Evolutionary conservation across 2,113 vertebrate species (phyloP), one percentile per base, ranked within the genome.

Genomic region (Pavo muticus): DNA sequence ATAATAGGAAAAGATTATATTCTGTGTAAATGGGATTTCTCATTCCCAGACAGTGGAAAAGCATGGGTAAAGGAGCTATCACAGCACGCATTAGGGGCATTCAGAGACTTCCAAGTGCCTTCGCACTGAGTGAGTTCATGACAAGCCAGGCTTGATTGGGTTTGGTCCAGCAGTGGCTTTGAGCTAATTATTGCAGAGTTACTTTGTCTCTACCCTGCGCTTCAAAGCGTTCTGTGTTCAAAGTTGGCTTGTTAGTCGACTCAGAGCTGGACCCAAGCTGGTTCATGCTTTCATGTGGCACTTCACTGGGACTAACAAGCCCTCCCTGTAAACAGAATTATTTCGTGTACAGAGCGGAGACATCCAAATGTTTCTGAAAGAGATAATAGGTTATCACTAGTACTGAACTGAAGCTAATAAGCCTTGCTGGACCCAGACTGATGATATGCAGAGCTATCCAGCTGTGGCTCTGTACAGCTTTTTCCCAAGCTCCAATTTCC

Each of bases 281-380:
- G 40, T 81, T 90, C 17, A 1, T 48, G 20, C 40, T 20, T 77
- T 86, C 68, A 8, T 35, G 35, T 60, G 65, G 39, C 37, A 19
- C 20, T 87, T 64, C 35, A 71, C 44, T 71, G 69, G 76, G 64
- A 56, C 78, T 87, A 75, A 64, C 23, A 52, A 78, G 17, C 42
- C 45, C 48, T 64, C 70, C 69, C 19, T 64, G 64, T 37, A 44
- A 72, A 75, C 69, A 88, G 29, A 32, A 12, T 84, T 84, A 25
- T 75, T 57, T 84, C 4, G 1, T 64, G 25, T 68, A 10, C 50
- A 27, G 29, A 82, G 59, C 61, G 87, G 80, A 84, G 39, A 81
- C 61, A 82, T 65, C 42, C 47, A 92, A 65, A 78, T 84, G 52
- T 93, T 95, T 92, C 88, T 92, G 69, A 72, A 72, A 61, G 47